Percentiles rank a stretch among this genome's conserved stretches.
Conservation (phyloP, 2,113 vertebrate genomes). For the Nycticryphes semicollaris region DNA sequence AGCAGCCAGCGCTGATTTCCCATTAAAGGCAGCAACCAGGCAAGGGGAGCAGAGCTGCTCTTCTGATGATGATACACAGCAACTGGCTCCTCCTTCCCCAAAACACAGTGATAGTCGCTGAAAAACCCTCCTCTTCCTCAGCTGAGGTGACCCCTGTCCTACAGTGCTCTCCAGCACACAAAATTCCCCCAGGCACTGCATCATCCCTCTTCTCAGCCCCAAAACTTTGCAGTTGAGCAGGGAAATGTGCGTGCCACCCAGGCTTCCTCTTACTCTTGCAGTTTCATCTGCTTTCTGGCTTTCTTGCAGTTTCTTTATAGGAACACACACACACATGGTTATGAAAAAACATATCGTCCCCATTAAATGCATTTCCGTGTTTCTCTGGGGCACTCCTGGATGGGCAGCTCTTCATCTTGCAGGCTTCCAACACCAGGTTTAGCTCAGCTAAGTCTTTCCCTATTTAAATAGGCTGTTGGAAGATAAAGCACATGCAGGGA, state of each 20-base stretch:
- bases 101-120: neutral
- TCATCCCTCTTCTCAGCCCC: neutral
- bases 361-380: neutral
- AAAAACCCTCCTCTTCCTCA: neutral
- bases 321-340: accelerated
- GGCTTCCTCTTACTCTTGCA: accelerated
- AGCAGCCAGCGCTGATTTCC: neutral
- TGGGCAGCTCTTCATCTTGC: neutral
- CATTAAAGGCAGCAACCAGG: neutral
- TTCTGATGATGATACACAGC: neutral
- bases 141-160: neutral
- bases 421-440: neutral
- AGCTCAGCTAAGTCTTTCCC: neutral
- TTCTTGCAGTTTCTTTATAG: neutral
- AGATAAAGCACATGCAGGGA: neutral
- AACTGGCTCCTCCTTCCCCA: neutral
- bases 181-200: neutral
- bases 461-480: neutral
- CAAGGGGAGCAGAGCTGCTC: neutral
- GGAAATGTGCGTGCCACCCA: accelerated
- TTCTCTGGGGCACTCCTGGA: neutral
- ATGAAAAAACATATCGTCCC: accelerated
- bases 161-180: neutral
- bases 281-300: neutral
- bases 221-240: neutral